Percentiles rank a stretch among this genome's conserved stretches.
phyloP scores from a whole-genome alignment of 2,113 vertebrate genomes.

The Taurulus bubalis region DNA sequence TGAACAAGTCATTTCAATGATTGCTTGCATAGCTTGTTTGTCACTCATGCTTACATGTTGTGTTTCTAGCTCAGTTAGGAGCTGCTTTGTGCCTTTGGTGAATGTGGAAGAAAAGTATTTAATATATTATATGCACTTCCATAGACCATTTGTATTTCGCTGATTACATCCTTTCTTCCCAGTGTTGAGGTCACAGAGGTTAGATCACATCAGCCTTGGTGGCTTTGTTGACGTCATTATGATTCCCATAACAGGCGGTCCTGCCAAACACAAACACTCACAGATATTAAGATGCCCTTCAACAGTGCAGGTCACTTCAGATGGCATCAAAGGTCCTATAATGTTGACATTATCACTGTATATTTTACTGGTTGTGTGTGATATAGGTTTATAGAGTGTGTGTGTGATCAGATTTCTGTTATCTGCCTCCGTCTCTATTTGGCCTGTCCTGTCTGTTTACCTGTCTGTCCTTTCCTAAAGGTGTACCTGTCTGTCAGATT shows the following conservation, averaged over 20 bases:
- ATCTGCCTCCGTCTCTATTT: conserved; percentile 19
- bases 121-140: not conserved
- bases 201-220: conserved; percentile 17
- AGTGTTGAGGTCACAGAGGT: not conserved
- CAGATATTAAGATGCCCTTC: conserved; percentile 47
- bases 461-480: conserved; percentile 35
- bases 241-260: not conserved
- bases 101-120: not conserved
- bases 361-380: conserved; percentile 34
- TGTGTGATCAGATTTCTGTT: conserved; percentile 9
- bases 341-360: conserved; percentile 46
- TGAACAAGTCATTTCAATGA: too few relatives aligned
- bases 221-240: conserved; percentile 8
- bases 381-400: not conserved
- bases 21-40: too few relatives aligned
- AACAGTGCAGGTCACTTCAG: conserved; percentile 69
- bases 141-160: not conserved
- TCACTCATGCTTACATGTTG: too few relatives aligned
- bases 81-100: not conserved
- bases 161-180: not conserved
- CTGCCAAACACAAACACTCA: not conserved
- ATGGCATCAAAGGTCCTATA: conserved; percentile 69
- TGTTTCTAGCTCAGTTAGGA: not conserved
- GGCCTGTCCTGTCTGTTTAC: conserved; percentile 9
- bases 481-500: conserved; percentile 37